These are phyloP conservation scores for Aplysina aerophoba DNA, from an alignment of 37 sponge, comb jelly and placozoan genomes.

Conservation along the genomic window DNA sequence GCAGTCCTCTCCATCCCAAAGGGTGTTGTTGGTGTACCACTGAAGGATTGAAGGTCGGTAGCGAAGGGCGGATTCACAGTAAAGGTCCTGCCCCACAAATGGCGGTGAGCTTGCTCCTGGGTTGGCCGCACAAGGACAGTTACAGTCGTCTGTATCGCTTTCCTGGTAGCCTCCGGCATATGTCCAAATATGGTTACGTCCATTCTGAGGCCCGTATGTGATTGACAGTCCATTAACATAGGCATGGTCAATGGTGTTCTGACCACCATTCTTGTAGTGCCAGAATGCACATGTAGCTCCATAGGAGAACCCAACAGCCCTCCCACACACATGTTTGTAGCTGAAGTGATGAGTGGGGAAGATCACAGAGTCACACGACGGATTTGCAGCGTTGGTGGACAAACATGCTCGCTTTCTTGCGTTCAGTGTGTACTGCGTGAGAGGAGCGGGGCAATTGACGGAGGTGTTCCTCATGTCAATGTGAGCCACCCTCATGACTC, in stretches of 20 bases:
- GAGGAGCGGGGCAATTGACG: slow-evolving; percentile 3
- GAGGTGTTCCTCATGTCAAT: slow-evolving; percentile 9
- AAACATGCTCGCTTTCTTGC: background rate
- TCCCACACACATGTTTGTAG: slow-evolving; percentile 6
- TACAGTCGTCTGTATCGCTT: background rate
- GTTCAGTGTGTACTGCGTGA: background rate
- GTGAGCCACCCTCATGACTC: slow-evolving; percentile 19
- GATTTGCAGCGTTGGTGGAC: background rate
- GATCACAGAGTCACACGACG: background rate
- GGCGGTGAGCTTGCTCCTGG: background rate
- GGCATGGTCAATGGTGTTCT: background rate
- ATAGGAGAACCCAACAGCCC: slow-evolving; percentile 23
- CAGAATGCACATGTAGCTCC: background rate
- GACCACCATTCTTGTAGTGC: background rate
- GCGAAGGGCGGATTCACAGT: no score
- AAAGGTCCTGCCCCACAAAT: background rate
- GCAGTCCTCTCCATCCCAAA: slow-evolving; percentile 24
- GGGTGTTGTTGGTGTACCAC: slow-evolving; percentile 17
- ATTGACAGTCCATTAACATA: background rate
- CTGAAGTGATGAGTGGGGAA: background rate
- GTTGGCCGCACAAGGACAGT: background rate
- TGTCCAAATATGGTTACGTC: slow-evolving; percentile 14
- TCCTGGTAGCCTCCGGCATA: background rate
- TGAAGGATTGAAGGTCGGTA: no score
- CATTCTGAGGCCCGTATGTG: background rate